These are phyloP conservation scores for Ara ararauna DNA, from an alignment of 2,797 vertebrate species.

Conservation along the genomic window DNA sequence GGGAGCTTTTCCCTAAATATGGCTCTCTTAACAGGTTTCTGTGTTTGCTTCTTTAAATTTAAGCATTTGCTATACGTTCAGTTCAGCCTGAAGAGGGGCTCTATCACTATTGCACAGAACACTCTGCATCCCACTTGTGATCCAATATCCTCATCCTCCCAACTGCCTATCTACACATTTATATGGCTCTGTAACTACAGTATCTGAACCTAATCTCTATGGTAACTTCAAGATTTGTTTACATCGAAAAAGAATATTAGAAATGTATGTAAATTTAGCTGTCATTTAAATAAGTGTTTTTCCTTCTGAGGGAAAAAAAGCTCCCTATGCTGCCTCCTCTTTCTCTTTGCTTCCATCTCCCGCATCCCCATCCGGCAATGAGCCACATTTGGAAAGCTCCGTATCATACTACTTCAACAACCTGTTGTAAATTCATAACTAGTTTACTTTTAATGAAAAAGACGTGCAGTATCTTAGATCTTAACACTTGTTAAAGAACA, in stretches of 20 bases:
- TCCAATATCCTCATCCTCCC: constrained; percentile 7
- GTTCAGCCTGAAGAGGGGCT: neutral
- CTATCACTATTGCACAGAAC: neutral
- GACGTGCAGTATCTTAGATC: neutral
- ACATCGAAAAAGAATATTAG: constrained; percentile 40
- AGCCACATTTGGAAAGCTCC: constrained; percentile 22
- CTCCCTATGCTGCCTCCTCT: constrained; percentile 20
- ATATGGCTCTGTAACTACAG: neutral
- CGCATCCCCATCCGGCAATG: neutral
- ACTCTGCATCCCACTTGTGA: neutral
- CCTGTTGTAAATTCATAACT: constrained; percentile 8
- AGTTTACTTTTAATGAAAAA: constrained; percentile 9
- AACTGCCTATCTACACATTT: constrained; percentile 21
- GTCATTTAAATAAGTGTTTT: constrained; percentile 28
- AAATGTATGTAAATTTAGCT: constrained; percentile 45
- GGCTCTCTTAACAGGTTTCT: neutral
- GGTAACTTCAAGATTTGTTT: constrained; percentile 52
- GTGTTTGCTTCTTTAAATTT: neutral
- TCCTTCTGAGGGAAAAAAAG: neutral
- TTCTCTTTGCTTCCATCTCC: constrained; percentile 31
- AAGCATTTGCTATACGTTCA: neutral
- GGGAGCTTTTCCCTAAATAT: neutral
- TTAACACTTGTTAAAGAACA: neutral
- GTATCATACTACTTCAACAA: neutral
- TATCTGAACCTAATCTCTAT: constrained; percentile 47